These are phyloP conservation scores for Hyposoter dolosus DNA, from an alignment of 2,888 invertebrate species.

Conservation along the genomic window DNA sequence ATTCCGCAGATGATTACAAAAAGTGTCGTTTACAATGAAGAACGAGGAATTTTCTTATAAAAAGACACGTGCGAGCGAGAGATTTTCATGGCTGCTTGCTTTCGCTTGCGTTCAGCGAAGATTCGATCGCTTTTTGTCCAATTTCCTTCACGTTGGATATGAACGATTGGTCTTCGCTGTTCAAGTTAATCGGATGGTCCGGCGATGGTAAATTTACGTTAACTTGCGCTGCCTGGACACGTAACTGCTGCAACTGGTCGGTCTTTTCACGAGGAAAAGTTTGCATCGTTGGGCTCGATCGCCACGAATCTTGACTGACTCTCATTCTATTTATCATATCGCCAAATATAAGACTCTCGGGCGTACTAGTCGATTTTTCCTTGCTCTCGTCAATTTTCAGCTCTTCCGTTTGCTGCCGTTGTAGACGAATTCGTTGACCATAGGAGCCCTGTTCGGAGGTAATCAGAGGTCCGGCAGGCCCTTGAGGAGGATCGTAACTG, in stretches of 20 bases:
- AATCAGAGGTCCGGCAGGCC: not conserved
- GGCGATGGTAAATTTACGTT: slow-evolving; percentile 41
- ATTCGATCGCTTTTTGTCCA: slow-evolving; percentile 25
- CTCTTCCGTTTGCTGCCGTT: slow-evolving; percentile 13
- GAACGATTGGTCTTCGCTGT: not conserved
- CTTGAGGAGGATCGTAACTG: slow-evolving; percentile 11
- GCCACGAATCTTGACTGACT: not conserved
- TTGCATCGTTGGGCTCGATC: slow-evolving; percentile 31
- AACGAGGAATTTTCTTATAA: not conserved
- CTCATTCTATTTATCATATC: slow-evolving; percentile 56
- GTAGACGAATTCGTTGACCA: slow-evolving; percentile 8
- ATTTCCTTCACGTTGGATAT: slow-evolving; percentile 12
- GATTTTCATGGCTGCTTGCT: not conserved
- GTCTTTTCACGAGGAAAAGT: slow-evolving; percentile 32
- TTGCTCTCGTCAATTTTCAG: not conserved
- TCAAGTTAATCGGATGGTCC: slow-evolving; percentile 11
- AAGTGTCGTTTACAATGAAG: not conserved
- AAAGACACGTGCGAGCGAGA: not conserved
- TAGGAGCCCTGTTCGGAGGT: not conserved
- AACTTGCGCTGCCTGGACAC: slow-evolving; percentile 15
- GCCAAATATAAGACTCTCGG: not conserved
- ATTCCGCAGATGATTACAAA: not conserved
- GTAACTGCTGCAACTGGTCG: slow-evolving; percentile 4
- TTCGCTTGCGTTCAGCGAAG: not conserved
- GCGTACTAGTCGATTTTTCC: slow-evolving; percentile 2